These are phyloP conservation scores for Ispidina picta DNA, from an alignment of 2,797 vertebrate genomes.

Conservation along the genomic window DNA sequence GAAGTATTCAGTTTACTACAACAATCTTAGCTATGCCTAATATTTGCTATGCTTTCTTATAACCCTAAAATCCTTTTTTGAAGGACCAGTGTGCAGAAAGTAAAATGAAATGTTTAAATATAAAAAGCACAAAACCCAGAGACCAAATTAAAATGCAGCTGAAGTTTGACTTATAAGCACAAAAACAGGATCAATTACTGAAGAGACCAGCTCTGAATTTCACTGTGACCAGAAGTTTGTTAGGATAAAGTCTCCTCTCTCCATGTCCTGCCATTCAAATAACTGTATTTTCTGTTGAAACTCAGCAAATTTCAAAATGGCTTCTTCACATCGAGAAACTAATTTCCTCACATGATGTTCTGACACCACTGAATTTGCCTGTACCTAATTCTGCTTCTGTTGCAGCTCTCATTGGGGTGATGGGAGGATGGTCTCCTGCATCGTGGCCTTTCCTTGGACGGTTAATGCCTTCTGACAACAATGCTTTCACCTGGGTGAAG, in stretches of 20 bases:
- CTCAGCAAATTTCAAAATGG: background rate
- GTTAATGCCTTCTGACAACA: constrained; percentile 90
- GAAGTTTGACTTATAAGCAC: background rate
- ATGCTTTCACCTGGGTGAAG: constrained; percentile 84
- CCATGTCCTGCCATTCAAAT: background rate
- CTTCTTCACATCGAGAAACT: background rate
- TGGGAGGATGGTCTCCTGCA: constrained; percentile 96
- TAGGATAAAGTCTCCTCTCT: background rate
- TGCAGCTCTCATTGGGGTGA: constrained; percentile 93
- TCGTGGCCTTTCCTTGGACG: constrained; percentile 91
- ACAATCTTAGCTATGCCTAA: background rate
- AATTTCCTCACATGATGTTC: background rate
- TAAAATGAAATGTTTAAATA: background rate
- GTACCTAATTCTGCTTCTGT: constrained; percentile 93
- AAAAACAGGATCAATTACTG: background rate
- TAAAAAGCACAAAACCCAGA: background rate
- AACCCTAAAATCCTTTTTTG: background rate
- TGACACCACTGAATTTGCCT: background rate
- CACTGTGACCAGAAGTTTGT: background rate
- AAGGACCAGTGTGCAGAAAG: background rate
- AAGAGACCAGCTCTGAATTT: background rate
- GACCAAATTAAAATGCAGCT: background rate
- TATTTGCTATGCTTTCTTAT: background rate
- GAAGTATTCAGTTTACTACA: background rate
- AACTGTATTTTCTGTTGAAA: background rate